Evolutionary conservation across 2,888 invertebrate species (phyloP), one percentile per base, ranked within the genome.

Genomic region (Machimus atricapillus): DNA sequence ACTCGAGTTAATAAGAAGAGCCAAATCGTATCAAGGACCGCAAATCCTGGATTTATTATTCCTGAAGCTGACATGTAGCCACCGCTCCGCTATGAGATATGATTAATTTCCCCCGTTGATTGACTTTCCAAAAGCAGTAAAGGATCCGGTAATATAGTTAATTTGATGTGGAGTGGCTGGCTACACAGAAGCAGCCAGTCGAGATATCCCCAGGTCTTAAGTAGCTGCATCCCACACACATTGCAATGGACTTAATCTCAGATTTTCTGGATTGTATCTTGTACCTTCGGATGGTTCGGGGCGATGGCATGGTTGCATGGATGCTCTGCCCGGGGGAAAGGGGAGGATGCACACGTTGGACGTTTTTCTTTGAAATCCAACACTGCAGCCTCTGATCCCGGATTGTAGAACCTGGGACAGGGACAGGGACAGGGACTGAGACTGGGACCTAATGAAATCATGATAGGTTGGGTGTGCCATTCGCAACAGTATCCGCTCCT

Each of bases 401-500:
- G 52, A 5, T 56, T 37, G 58, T 40, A 14, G 82, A 58, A 14
- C 58, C 58, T 12, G 82, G 58, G 34, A 82, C 66, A 3, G 82
- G 58, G 52, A 82, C 58, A 2, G 82, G 56, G 56, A 82, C 82
- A 3, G 82, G 58, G 56, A 82, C 82, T 46, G 43, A 12, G 43
- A 46, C 43, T 19, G 82, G 58, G 56, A 82, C 82, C 37, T 58
- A 82, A 82, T 82, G 82, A 82, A 82, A 82, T 82, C 82, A 82
- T 82, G 82, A 82, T 82, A 82, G 82, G 52, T 52, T 58, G 82
- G 58, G 82, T 82, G 82, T 66, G 58, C 37, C 66, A 58, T 66
- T 82, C 66, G 82, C 82, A 82, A 82, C 82, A 82, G 82, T 82
- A 82, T 58, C 82, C 58, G 58, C 66, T 58, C 82, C 40, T 82